Evolutionary conservation across 1,140 invertebrate species (phyloP).

Genomic region (Calephelis virginiensis): DNA sequence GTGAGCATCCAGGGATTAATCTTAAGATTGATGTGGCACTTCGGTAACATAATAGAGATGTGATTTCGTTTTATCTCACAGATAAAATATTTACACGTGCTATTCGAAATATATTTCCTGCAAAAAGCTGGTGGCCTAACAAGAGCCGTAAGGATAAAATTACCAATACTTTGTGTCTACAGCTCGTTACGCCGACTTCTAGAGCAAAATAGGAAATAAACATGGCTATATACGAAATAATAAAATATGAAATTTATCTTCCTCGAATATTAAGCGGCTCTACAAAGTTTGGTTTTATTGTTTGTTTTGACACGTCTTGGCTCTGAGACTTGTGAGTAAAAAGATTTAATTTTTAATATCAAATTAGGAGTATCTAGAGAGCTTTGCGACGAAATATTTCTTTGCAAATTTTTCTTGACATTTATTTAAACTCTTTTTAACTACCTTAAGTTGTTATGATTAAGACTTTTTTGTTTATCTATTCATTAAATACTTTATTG

Average conservation of each 20-base stretch:
- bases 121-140: constrained; percentile 27
- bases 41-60: not conserved
- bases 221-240: constrained; percentile 25
- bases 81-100: not conserved
- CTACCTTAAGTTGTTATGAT: no score
- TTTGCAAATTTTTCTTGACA: no score
- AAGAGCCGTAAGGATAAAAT: constrained; percentile 43
- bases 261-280: constrained; percentile 1
- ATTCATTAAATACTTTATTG: no score
- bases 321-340: not conserved
- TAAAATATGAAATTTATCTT: constrained; percentile 31
- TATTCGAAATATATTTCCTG: not conserved
- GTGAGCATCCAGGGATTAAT: not conserved
- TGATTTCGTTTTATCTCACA: not conserved
- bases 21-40: not conserved
- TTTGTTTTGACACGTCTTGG: constrained; percentile 7
- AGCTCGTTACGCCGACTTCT: constrained; percentile 42
- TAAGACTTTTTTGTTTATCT: no score
- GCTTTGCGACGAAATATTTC: no score
- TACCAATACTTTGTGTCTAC: constrained; percentile 31
- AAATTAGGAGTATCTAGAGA: no score
- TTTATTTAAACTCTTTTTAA: no score
- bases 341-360: not conserved
- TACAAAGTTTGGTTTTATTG: constrained; percentile 13
- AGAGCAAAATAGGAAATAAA: constrained; percentile 23